Evolutionary conservation across 1,140 invertebrate species (phyloP).

Genomic region (Drosophila mayri): DNA sequence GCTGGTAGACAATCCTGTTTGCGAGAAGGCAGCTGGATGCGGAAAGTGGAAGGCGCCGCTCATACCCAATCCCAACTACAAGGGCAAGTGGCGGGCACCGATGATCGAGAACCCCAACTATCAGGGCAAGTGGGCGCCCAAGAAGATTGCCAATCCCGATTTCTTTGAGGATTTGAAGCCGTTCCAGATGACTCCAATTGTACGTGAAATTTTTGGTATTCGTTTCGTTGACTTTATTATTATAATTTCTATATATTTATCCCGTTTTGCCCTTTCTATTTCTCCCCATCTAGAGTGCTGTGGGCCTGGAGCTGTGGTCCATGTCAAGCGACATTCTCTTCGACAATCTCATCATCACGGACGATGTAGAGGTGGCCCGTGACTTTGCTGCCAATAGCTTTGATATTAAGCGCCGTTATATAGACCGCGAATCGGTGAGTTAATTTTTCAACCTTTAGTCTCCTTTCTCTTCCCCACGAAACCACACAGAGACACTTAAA

Average conservation of each 20-base stretch:
- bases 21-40: slow-evolving; percentile 93
- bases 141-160: slow-evolving; percentile 94
- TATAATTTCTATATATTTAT: not conserved
- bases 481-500: slow-evolving; percentile 19
- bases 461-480: not conserved
- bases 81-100: slow-evolving; percentile 96
- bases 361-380: slow-evolving; percentile 91
- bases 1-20: slow-evolving; percentile 96
- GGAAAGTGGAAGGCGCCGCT: slow-evolving; percentile 95
- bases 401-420: slow-evolving; percentile 92
- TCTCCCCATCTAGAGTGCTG: slow-evolving; percentile 88
- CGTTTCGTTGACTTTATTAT: too few species aligned
- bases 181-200: slow-evolving; percentile 95
- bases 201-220: slow-evolving; percentile 86
- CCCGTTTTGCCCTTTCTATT: not conserved
- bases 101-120: slow-evolving; percentile 97
- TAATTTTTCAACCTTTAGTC: not conserved
- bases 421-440: slow-evolving; percentile 92
- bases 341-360: slow-evolving; percentile 97
- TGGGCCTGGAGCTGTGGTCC: slow-evolving; percentile 99
- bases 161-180: slow-evolving; percentile 97
- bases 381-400: slow-evolving; percentile 94
- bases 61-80: slow-evolving; percentile 96
- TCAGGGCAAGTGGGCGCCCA: slow-evolving; percentile 96
- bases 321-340: slow-evolving; percentile 97